Evolutionary conservation across 2,113 vertebrate genomes (phyloP), one percentile per base, ranked within the genome.

Genomic region (Pelmatolapia mariae): DNA sequence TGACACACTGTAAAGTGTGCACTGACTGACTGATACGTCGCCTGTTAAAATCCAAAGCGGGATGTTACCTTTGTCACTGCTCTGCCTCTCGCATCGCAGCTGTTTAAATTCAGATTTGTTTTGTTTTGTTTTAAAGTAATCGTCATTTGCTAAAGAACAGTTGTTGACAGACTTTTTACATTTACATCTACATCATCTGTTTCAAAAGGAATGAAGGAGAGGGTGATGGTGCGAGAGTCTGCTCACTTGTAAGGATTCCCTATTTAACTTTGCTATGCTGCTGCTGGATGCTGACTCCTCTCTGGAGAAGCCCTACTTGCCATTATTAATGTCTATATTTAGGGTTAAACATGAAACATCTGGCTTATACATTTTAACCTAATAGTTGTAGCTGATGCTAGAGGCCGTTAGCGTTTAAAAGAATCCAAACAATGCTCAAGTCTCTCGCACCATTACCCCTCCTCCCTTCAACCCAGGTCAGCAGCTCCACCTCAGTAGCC

Each of bases 401-500:
- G 59, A 81, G 66, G 59, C 29, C 11, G 5, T 59, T 19, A 16
- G 50, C 1, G 4, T 83, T 63, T 36, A 13, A 12, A 83, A 10
- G 33, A 88, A 87, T 61, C 84, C 24, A 24, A 84, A 78, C 29
- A 56, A 80, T 24, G 36, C 66, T 0, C 68, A 89, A 26, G 54
- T 43, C 76, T 79, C 87, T 53, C 63, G 33, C 86, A 31, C 33
- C 15, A 47, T 16, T 4, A 6, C 31, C 81, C 59, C 38, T 52
- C 63, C 66, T 83, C 86, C 83, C 81, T 78, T 91, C 87, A 90
- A 90, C 81, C 91, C 93, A 94, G 93, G 95, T 93, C 93, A 89
- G 88, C 92, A 92, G 91, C 89, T 93, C 94, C 90, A 94, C 95
- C 95, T 96, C 95, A 91, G 93, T 94, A 94, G 95, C 95, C 96